A percentile compares a stretch with the other conserved stretches of the same genome.
Evolutionary conservation across 2,797 vertebrate species (phyloP).

Genomic region (Rhadinocentrus ornatus): DNA sequence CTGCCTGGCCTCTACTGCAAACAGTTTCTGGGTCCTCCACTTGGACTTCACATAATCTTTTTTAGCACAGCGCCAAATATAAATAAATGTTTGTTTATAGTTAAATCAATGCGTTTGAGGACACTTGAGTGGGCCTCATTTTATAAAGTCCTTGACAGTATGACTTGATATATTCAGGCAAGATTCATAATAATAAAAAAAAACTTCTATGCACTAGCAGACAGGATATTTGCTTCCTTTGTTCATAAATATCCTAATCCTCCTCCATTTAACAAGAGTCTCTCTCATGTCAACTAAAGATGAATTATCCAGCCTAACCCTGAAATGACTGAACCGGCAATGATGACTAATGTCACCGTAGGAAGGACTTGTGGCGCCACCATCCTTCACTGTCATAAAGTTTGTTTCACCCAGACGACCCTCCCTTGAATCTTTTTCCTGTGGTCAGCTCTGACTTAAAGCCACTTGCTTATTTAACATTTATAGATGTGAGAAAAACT

Average conservation of each 20-base stretch:
- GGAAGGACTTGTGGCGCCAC: conserved; percentile 60
- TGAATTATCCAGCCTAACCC: conserved; percentile 78
- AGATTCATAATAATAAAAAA: conserved; percentile 42
- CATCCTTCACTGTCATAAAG: conserved; percentile 76
- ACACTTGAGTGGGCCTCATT: background rate
- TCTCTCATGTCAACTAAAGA: conserved; percentile 72
- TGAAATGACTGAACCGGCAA: conserved; percentile 76
- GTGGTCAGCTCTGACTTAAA: conserved; percentile 28
- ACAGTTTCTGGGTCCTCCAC: background rate
- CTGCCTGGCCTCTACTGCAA: background rate
- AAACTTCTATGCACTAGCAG: conserved; percentile 48
- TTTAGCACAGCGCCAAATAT: background rate
- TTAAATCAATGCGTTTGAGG: background rate
- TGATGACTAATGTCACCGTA: conserved; percentile 79
- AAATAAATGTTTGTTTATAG: conserved; percentile 10
- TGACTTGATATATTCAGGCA: conserved; percentile 43
- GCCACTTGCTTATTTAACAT: conserved; percentile 32
- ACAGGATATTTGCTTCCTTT: conserved; percentile 64
- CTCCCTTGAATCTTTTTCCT: conserved; percentile 19
- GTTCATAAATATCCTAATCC: conserved; percentile 77
- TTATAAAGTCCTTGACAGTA: conserved; percentile 43
- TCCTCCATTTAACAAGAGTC: conserved; percentile 58
- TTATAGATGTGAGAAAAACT: conserved; percentile 25
- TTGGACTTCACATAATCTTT: background rate
- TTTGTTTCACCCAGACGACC: conserved; percentile 47